A percentile compares a stretch with the other conserved stretches of the same genome.
Conservation (phyloP, 1,140 invertebrate species). For the Conus ventricosus region DNA sequence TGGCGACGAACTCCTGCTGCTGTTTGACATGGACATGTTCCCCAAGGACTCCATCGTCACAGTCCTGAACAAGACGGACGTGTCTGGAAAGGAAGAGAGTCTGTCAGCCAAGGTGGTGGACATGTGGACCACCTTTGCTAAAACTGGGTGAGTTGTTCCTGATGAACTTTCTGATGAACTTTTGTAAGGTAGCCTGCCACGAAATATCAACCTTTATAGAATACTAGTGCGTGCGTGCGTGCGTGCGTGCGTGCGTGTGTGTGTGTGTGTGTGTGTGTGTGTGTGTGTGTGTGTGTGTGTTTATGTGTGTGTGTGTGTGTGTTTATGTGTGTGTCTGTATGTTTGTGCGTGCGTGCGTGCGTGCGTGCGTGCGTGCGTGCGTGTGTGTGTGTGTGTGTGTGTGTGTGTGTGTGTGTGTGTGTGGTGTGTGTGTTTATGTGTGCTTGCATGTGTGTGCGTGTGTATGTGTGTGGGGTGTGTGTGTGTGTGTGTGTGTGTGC, state of each 20-base stretch:
- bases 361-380: neutral
- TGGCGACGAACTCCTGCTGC: neutral
- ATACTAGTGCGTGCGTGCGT: neutral
- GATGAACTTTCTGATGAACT: neutral
- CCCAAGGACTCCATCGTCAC: neutral
- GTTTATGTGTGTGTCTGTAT: neutral
- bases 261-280: neutral
- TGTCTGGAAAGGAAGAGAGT: neutral
- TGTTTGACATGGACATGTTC: neutral
- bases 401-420: neutral
- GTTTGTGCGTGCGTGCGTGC: too few relatives aligned
- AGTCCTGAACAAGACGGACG: neutral
- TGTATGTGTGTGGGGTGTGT: neutral
- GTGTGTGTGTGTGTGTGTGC: neutral
- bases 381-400: neutral
- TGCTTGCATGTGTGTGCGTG: neutral
- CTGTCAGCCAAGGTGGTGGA: neutral
- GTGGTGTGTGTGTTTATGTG: too few relatives aligned
- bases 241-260: neutral
- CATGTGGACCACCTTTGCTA: neutral
- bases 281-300: too few relatives aligned
- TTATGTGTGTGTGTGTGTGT: neutral
- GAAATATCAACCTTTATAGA: too few relatives aligned
- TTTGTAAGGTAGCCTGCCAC: neutral
- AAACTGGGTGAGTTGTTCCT: conserved; percentile 11